Conservation (phyloP, 1,140 invertebrate genomes). For the Centruroides vittatus region DNA sequence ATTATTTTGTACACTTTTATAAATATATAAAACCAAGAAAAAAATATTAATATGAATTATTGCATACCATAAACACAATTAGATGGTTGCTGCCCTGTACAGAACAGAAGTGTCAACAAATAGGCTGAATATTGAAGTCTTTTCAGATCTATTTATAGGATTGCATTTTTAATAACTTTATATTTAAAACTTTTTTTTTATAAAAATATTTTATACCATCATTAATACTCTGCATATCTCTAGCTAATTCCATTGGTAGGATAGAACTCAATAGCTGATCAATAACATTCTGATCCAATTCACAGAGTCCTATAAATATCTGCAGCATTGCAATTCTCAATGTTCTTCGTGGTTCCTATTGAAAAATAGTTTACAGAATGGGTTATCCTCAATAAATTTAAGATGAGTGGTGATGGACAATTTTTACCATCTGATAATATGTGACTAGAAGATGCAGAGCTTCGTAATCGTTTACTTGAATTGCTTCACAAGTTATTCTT, state of each 20-base stretch:
- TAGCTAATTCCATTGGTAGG: constrained; percentile 70
- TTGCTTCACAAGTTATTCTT: constrained; percentile 23
- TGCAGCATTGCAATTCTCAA: constrained; percentile 59
- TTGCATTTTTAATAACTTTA: too few relatives aligned
- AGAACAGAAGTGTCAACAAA: constrained; percentile 69
- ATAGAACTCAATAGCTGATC: constrained; percentile 69
- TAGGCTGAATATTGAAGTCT: constrained; percentile 46
- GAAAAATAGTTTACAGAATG: too few relatives aligned
- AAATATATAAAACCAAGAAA: background rate
- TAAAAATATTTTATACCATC: constrained; percentile 32
- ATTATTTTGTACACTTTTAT: background rate
- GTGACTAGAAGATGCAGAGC: constrained; percentile 22
- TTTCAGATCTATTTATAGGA: constrained; percentile 4
- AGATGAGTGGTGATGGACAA: too few relatives aligned
- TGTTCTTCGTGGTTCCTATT: constrained; percentile 62
- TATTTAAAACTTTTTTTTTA: too few relatives aligned
- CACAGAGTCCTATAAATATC: constrained; percentile 73
- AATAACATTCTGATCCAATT: constrained; percentile 58
- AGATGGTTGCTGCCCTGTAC: constrained; percentile 52
- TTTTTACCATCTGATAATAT: constrained; percentile 21
- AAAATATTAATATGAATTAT: too few relatives aligned
- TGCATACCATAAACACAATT: constrained; percentile 24
- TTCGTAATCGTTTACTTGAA: constrained; percentile 28
- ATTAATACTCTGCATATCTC: constrained; percentile 45
- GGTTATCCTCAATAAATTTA: too few relatives aligned